phyloP scores from a whole-genome alignment of 1,140 invertebrate species.

The Neotoxoptera formosana region DNA sequence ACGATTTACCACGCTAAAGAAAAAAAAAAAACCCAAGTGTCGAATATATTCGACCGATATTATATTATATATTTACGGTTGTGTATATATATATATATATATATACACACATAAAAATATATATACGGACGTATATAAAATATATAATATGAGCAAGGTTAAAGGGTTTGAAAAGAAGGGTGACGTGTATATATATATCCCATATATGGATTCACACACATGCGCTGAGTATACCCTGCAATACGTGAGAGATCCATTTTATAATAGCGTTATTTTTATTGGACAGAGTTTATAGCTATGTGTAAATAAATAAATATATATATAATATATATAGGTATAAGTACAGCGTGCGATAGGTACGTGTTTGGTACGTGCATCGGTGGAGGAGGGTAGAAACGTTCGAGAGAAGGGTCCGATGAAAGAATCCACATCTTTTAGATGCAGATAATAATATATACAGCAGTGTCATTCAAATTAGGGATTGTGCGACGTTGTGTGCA shows the following conservation, averaged over 20 bases:
- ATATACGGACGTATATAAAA: neutral
- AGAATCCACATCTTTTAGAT: neutral
- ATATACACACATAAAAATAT: neutral
- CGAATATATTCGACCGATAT: conserved; percentile 24
- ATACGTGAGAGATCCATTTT: conserved; percentile 35
- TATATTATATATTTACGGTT: neutral
- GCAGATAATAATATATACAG: neutral
- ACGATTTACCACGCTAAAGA: conserved; percentile 8
- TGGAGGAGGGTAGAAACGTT: neutral
- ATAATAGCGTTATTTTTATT: conserved; percentile 42
- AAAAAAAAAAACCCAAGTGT: neutral
- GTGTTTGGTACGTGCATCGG: neutral
- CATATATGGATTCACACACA: neutral
- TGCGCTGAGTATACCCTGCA: neutral
- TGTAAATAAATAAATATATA: neutral
- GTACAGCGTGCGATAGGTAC: neutral
- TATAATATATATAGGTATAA: neutral
- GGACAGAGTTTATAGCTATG: conserved; percentile 2
- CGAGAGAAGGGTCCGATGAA: neutral
- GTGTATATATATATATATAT: neutral
- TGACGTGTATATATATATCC: neutral
- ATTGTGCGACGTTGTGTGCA: neutral
- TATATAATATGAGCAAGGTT: neutral
- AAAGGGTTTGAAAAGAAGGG: conserved; percentile 30
- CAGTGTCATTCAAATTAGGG: neutral